Conservation (phyloP, 1,140 invertebrate species). For the Cyclargus thomasi region DNA sequence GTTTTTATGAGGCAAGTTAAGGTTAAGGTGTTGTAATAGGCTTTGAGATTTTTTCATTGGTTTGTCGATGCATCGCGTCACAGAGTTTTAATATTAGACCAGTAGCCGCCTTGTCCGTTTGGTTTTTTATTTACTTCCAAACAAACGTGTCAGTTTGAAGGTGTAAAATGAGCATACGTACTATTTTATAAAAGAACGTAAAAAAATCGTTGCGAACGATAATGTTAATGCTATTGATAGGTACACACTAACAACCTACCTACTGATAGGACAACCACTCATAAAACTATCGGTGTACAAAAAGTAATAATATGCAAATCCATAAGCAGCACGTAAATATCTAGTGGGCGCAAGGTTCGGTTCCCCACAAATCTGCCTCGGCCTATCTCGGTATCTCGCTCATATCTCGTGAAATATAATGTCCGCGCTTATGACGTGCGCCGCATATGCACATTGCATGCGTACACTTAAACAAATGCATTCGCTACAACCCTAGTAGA, state of each 20-base stretch:
- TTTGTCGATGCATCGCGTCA: too few relatives aligned
- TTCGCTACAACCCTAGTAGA: too few relatives aligned
- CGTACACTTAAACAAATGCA: background rate
- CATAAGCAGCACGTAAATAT: slow-evolving; percentile 20
- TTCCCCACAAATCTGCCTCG: slow-evolving; percentile 32
- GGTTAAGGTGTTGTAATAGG: background rate
- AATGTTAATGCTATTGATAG: too few relatives aligned
- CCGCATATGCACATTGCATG: slow-evolving; percentile 22
- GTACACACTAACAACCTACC: too few relatives aligned
- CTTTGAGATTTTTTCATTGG: too few relatives aligned
- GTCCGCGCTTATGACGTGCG: slow-evolving; percentile 24
- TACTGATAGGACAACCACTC: slow-evolving; percentile 3
- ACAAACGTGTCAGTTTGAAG: too few relatives aligned
- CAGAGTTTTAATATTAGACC: too few relatives aligned
- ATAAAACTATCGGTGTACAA: slow-evolving; percentile 14
- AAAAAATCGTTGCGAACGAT: too few relatives aligned
- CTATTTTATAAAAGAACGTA: too few relatives aligned
- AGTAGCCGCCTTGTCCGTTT: too few relatives aligned
- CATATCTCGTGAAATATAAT: slow-evolving; percentile 34
- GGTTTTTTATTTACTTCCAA: too few relatives aligned
- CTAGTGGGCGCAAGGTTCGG: slow-evolving; percentile 23
- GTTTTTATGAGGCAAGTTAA: background rate
- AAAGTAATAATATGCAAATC: slow-evolving; percentile 22
- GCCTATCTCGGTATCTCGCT: slow-evolving; percentile 31
- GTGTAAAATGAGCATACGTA: too few relatives aligned